phyloP scores from a whole-genome alignment of 2,113 vertebrate species.

The Caracal caracal region DNA sequence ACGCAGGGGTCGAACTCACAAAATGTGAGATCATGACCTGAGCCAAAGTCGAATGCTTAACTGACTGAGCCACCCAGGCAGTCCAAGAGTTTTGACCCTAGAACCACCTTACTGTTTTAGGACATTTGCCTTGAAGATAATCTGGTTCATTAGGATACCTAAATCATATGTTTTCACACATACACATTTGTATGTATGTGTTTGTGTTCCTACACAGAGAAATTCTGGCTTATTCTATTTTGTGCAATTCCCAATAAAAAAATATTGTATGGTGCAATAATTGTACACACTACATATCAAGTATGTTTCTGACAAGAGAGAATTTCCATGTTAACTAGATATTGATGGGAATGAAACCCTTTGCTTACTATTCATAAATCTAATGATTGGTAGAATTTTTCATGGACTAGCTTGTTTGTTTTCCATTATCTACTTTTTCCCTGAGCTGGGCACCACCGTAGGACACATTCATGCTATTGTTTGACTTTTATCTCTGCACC shows the following conservation, averaged over 20 bases:
- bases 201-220: not conserved
- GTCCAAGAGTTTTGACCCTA: not conserved
- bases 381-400: conserved; percentile 6
- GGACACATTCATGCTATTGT: not conserved
- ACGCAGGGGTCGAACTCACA: rapidly evolving
- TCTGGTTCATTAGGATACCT: not conserved
- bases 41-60: too few relatives aligned
- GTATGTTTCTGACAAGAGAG: conserved; percentile 14
- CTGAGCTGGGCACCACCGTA: not conserved
- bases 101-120: not conserved
- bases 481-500: not conserved
- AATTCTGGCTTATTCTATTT: conserved; percentile 20
- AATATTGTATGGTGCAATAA: not conserved
- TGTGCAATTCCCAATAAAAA: not conserved
- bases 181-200: not conserved
- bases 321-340: conserved; percentile 50
- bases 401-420: not conserved
- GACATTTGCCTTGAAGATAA: not conserved
- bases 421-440: not conserved
- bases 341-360: conserved; percentile 9
- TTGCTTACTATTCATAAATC: conserved; percentile 1
- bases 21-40: too few relatives aligned
- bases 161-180: not conserved
- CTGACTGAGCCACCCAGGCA: too few relatives aligned
- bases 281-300: not conserved